phyloP scores from a whole-genome alignment of 2,797 vertebrate genomes.

The Manis crassicaudata region DNA sequence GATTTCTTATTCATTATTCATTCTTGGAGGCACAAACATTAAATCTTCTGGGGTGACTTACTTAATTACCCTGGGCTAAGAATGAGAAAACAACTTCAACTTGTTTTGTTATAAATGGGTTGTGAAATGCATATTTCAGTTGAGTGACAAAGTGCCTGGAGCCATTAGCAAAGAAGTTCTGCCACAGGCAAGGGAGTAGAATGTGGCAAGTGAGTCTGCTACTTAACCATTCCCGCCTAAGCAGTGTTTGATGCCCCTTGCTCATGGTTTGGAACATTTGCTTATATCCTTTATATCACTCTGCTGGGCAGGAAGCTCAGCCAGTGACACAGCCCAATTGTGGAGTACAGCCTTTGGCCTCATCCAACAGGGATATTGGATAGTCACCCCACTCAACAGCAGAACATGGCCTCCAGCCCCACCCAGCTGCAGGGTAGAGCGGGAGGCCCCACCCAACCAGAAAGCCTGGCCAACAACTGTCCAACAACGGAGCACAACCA shows the following conservation, averaged over 20 bases:
- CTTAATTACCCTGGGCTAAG: conserved; percentile 18
- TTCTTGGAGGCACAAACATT: conserved; percentile 20
- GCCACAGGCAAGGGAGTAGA: background rate
- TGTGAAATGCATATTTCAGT: background rate
- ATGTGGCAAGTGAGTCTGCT: background rate
- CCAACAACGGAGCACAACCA: background rate
- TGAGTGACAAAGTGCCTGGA: conserved; percentile 10
- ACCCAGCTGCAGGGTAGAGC: background rate
- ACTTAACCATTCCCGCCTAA: background rate
- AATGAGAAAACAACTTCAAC: conserved; percentile 1
- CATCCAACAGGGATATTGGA: background rate
- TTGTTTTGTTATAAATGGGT: conserved; percentile 46
- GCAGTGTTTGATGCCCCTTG: background rate
- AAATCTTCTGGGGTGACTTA: background rate
- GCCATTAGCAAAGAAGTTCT: conserved; percentile 17
- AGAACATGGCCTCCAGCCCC: background rate
- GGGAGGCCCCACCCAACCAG: background rate
- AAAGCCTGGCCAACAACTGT: background rate
- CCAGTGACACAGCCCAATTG: background rate
- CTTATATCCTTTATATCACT: background rate
- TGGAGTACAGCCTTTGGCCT: background rate
- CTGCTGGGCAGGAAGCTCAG: background rate
- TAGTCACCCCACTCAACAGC: background rate
- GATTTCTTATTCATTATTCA: background rate
- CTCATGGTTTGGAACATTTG: background rate